Evolutionary conservation across 2,888 invertebrate genomes (phyloP), one percentile per base, ranked within the genome.

Genomic region (Cancer borealis): DNA sequence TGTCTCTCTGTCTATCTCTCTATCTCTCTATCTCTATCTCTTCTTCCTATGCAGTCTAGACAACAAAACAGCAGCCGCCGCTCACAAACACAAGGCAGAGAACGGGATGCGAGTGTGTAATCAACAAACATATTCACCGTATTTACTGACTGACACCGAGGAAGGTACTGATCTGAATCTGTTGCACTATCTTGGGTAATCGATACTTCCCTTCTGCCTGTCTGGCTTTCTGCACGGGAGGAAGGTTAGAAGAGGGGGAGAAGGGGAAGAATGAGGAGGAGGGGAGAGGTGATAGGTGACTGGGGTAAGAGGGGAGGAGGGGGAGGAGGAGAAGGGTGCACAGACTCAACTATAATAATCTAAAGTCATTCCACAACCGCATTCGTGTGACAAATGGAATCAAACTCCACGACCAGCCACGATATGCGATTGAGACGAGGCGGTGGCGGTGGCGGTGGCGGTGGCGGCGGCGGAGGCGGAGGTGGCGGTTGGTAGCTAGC

Each of bases 351-450:
- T 79, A 73, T 93, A 90, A 73, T 90, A 89, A 93, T 93, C 79
- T 90, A 39, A 89, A 90, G 89, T 90, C 88, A 88, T 93, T 93
- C 47, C 89, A 73, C 90, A 47, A 93, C 54, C 93, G 84, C 90
- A 93, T 93, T 89, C 73, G 93, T 79, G 88, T 93, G 93, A 93
- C 90, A 93, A 93, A 93, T 90, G 93, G 90, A 92, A 92, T 87
- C 87, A 92, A n/a, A 88, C 79, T 54, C 46, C 54, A 49, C 54
- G 8, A 30, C 87, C 84, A 54, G 54, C 46, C 54, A 92, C 87
- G 92, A 49, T 87, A 92, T 26, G 3, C 30, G 79, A 79, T 26
- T 26, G 30, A 30, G 30, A 39, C 39, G 79, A 79, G 30, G 30
- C 6, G 79, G 30, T 79, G 30, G 79, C 79, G 8, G 79, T 21